These are phyloP conservation scores for Melanotus villosus DNA, from an alignment of 2,888 invertebrate species.

Conservation along the genomic window DNA sequence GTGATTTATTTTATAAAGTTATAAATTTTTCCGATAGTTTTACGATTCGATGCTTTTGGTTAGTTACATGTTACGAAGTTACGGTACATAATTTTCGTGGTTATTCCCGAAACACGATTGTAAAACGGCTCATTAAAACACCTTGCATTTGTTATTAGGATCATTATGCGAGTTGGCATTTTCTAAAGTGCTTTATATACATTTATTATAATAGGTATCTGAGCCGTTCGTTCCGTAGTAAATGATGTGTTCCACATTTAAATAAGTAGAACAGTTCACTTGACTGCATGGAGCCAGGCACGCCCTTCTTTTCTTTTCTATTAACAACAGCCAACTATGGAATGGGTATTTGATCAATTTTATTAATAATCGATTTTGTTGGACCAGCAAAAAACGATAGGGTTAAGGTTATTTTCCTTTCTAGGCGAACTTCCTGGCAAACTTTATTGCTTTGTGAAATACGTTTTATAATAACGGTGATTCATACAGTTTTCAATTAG, in stretches of 20 bases:
- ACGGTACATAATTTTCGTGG: conserved; percentile 3
- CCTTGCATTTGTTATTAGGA: conserved; percentile 14
- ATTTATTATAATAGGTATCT: conserved; percentile 15
- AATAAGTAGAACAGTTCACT: conserved; percentile 39
- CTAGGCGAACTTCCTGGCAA: too few species aligned
- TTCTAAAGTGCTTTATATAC: conserved; percentile 5
- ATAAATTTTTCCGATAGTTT: conserved; percentile 1
- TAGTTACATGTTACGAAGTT: conserved; percentile 5
- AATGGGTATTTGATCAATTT: conserved; percentile 14
- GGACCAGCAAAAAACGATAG: background rate
- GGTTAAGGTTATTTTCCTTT: background rate
- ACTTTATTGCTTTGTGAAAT: too few species aligned
- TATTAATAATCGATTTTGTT: background rate
- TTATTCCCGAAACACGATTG: conserved; percentile 11
- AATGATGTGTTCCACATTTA: conserved; percentile 40
- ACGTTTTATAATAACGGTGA: too few species aligned
- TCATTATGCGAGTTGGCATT: background rate
- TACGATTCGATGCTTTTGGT: background rate
- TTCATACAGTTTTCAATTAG: too few species aligned
- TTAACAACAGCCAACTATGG: background rate
- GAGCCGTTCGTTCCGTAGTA: conserved; percentile 16
- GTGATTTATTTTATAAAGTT: too few species aligned
- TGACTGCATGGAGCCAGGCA: conserved; percentile 22
- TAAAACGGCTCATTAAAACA: conserved; percentile 13
- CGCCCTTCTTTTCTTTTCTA: conserved; percentile 16